Evolutionary conservation across 2,888 invertebrate species (phyloP), one percentile per base, ranked within the genome.

Genomic region (Brachylomia viminalis): DNA sequence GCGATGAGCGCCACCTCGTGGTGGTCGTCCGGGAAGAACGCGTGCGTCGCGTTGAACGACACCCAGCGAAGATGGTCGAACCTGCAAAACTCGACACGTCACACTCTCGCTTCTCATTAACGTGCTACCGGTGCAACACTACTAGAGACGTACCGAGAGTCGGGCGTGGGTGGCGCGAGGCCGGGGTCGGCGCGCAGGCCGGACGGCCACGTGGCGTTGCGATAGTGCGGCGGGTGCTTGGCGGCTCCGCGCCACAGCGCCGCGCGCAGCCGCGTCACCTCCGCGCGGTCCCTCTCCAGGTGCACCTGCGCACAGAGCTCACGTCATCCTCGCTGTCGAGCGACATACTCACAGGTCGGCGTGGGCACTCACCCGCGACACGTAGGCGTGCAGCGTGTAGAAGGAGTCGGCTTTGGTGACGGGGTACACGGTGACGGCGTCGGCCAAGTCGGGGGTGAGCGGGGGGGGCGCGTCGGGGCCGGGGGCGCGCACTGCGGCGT

Each of bases 31-130:
- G 98, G 97, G 93, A 98, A 97, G 93, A 98, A 98, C 58, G 98
- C 97, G 92, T 99, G 98, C 30, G 98, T 98, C 81, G 97, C 97
- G 91, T 99, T 99, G 93, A 99, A 98, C 91, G 98, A 98, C 72
- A 98, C 97, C 98, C 99, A 99, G 62, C 97, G 97, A 67, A 98
- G 97, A 83, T 99, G 97, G 95, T 99, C 99, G 95, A 95, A 96
- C 84, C 95, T 92, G 86, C 30, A 98, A 56, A 98, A 79, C 11
- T 30, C 98, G n/a, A 17, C 71, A 97, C 97, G 95, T 70, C 33
- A 20, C 68, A 33, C 47, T 42, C 20, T 42, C 42, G 30, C 65
- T 30, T 23, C 65, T 11, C 11, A 6, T 17, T 92, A 49, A 82
- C 65, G 6, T 94, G 94, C 81, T 95, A 92, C 85, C 95, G 75